Evolutionary conservation across 2,888 invertebrate genomes (phyloP).

Genomic region (Sinohyriopsis cumingii): DNA sequence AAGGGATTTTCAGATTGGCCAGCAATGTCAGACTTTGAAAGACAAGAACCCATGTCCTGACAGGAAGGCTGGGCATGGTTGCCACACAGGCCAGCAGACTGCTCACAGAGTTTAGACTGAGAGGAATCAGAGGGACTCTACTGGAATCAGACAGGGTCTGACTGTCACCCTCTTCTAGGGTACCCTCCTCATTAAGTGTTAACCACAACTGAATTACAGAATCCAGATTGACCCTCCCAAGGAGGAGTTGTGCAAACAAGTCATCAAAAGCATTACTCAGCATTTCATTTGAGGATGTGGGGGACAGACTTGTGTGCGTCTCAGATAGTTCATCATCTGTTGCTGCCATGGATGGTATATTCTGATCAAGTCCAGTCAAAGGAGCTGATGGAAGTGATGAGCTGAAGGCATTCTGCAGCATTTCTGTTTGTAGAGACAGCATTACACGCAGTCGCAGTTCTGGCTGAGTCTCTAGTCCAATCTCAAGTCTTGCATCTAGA

Average conservation of each 20-base stretch:
- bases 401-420: conserved; percentile 76
- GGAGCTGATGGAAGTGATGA: conserved; percentile 65
- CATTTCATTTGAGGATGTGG: conserved; percentile 74
- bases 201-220: conserved; percentile 90
- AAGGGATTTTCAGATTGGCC: conserved; percentile 76
- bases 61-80: conserved; percentile 80
- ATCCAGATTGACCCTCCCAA: conserved; percentile 85
- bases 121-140: conserved; percentile 77
- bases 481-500: conserved; percentile 85
- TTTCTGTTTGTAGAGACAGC: conserved; percentile 80
- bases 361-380: conserved; percentile 20
- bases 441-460: conserved; percentile 82
- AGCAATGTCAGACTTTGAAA: conserved; percentile 84
- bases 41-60: conserved; percentile 86
- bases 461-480: conserved; percentile 84
- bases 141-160: conserved; percentile 57
- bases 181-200: conserved; percentile 81
- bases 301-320: conserved; percentile 17
- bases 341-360: conserved; percentile 32
- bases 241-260: conserved; percentile 78
- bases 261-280: conserved; percentile 81
- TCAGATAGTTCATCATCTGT: conserved; percentile 63
- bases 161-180: conserved; percentile 53
- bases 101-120: conserved; percentile 78
- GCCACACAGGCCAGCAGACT: conserved; percentile 80